Conservation (phyloP, 2,113 vertebrate species). For the Ascaphus truei region DNA sequence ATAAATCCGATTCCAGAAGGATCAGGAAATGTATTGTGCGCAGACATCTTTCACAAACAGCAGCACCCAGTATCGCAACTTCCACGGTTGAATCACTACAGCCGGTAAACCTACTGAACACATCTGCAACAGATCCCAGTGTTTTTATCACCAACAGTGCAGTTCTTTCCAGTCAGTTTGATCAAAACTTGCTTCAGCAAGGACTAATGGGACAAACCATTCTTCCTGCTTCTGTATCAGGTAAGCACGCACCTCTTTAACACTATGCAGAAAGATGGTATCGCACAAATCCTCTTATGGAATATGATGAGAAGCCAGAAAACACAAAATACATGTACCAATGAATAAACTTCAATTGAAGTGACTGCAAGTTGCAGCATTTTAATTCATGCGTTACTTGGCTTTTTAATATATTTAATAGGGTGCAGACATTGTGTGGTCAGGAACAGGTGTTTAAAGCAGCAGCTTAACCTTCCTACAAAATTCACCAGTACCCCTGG, state of each 20-base stretch:
- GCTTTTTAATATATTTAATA: too few species aligned
- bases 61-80: conserved; percentile 11
- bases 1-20: conserved; percentile 75
- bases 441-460: too few species aligned
- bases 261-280: too few species aligned
- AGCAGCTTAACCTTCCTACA: too few species aligned
- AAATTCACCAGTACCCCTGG: too few species aligned
- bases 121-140: conserved; percentile 67
- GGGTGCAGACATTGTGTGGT: too few species aligned
- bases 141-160: conserved; percentile 89
- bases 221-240: conserved; percentile 89
- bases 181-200: conserved; percentile 81
- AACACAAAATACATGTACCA: too few species aligned
- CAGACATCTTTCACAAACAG: conserved; percentile 18
- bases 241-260: too few species aligned
- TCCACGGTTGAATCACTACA: conserved; percentile 64
- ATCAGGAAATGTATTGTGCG: conserved; percentile 60
- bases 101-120: conserved; percentile 70
- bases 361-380: neutral
- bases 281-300: too few species aligned
- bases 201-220: conserved; percentile 89
- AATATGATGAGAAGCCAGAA: too few species aligned
- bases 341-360: too few species aligned
- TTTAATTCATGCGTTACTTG: too few species aligned
- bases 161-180: conserved; percentile 81